These are phyloP conservation scores for Gymnocephalus cernua DNA, from an alignment of 2,113 vertebrate genomes.

Conservation along the genomic window DNA sequence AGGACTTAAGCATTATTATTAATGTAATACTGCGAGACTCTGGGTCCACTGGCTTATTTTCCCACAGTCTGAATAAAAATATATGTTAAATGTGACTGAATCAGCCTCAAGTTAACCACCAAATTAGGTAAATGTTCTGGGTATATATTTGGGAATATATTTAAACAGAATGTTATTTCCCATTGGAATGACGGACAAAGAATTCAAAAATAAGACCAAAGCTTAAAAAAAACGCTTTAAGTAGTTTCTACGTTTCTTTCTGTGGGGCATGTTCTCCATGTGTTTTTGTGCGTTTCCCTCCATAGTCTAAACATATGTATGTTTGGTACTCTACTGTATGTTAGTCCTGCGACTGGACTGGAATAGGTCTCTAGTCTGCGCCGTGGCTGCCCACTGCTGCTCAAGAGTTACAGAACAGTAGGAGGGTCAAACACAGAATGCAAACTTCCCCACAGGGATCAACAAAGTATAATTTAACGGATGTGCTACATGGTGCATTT, in stretches of 20 bases:
- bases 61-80: not conserved
- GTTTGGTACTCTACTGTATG: not conserved
- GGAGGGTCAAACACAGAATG: not conserved
- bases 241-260: not conserved
- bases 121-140: not conserved
- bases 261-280: not conserved
- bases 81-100: not conserved
- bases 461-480: not conserved
- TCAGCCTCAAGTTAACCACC: not conserved
- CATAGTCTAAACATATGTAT: not conserved
- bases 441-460: not conserved
- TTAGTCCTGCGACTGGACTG: not conserved
- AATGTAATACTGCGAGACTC: not conserved
- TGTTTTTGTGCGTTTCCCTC: not conserved
- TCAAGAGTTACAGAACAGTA: not conserved
- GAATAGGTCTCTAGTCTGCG: not conserved
- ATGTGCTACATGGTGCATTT: not conserved
- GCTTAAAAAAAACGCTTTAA: not conserved
- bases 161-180: not conserved
- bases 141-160: not conserved
- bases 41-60: not conserved
- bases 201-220: not conserved
- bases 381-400: not conserved
- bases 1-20: not conserved
- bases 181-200: not conserved